Percentiles rank a stretch among this genome's conserved stretches.
phyloP scores from a whole-genome alignment of 2,888 invertebrate genomes.

The Dysmachus trigonus region DNA sequence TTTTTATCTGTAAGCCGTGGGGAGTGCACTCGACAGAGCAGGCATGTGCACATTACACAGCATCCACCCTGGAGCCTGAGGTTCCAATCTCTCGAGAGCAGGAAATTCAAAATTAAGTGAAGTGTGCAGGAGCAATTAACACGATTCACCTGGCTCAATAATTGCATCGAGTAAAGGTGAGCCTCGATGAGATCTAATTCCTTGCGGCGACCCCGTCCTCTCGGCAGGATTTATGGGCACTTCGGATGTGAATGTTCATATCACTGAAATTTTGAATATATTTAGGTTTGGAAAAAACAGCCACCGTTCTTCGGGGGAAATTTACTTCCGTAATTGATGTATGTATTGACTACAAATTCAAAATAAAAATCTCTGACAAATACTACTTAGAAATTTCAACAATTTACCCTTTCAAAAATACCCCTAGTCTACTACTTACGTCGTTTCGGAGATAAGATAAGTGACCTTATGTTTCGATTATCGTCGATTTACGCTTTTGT shows the following conservation, averaged over 20 bases:
- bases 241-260: background rate
- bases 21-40: background rate
- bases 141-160: slow-evolving; percentile 33
- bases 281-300: no score
- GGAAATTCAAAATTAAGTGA: slow-evolving; percentile 38
- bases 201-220: background rate
- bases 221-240: background rate
- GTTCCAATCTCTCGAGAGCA: background rate
- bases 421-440: no score
- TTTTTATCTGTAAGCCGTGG: background rate
- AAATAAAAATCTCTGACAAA: no score
- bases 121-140: slow-evolving; percentile 33
- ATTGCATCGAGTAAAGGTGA: background rate
- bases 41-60: background rate
- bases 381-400: no score
- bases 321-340: background rate
- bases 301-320: background rate
- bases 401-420: no score
- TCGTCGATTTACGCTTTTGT: no score
- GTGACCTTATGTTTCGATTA: no score
- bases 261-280: background rate
- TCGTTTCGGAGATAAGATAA: no score
- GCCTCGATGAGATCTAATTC: background rate
- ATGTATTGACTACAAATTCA: no score
- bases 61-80: background rate